Evolutionary conservation across 2,888 invertebrate species (phyloP), one percentile per base, ranked within the genome.

Genomic region (Malacosoma neustria): DNA sequence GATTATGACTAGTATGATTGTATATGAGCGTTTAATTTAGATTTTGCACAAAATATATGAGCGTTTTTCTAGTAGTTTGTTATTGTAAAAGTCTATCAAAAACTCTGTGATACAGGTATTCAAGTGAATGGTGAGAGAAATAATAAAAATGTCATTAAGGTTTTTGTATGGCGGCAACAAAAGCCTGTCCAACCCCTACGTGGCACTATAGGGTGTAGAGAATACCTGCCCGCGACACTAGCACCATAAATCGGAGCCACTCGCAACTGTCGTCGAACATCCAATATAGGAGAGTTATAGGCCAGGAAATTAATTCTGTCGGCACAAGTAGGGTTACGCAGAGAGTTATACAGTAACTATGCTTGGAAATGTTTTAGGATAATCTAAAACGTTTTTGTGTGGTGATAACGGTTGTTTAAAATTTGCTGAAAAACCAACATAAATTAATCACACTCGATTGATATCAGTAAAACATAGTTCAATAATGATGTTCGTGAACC

Each of bases 221-320:
- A 39, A 53, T 71, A 79, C 79, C 79, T 80, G 79, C 54, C 57
- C 58, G 58, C 70, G 70, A 69, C 75, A 74, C 67, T 61, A 53
- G 48, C 38, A 59, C 79, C 57, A 80, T 84, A 82, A 82, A 84
- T 82, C 75, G 69, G 60, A 56, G 58, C 64, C 68, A 68, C 75
- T 77, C 68, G 71, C 74, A 57, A 71, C 67, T 72, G 81, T 77
- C 79, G 72, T 62, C 75, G 68, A 72, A 67, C 68, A 70, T 69
- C 77, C 81, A 82, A 82, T 81, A 82, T 81, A 80, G 62, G 72
- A 81, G 81, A 82, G 76, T 82, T 84, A 84, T 82, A 79, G 64
- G 68, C 64, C 80, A 80, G 82, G 82, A 82, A 82, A 84, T 84
- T 84, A 84, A 84, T 82, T 80, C 81, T 76, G 80, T 76, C 76